phyloP scores from a whole-genome alignment of 2,113 vertebrate genomes.

The Eurystomus gularis region DNA sequence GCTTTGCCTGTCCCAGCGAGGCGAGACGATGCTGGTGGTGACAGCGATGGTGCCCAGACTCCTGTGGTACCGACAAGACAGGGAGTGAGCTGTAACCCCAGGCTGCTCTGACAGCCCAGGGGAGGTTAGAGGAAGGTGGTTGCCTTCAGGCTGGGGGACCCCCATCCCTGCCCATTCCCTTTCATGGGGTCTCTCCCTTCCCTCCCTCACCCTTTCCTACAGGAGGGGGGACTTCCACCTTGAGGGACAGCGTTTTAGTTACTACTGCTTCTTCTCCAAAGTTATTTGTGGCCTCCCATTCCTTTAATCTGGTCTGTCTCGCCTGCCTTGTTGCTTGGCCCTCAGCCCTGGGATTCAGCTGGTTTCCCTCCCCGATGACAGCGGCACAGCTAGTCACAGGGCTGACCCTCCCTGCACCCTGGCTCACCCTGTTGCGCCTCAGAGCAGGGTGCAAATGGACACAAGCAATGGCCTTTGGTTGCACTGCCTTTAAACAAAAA shows the following conservation, averaged over 20 bases:
- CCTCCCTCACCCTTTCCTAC: neutral
- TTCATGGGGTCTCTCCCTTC: neutral
- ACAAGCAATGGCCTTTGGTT: neutral
- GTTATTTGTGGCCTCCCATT: constrained; percentile 16
- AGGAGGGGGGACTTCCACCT: neutral
- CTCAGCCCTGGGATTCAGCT: constrained; percentile 7
- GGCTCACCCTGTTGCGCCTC: accelerated
- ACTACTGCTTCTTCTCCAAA: neutral
- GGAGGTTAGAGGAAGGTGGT: neutral
- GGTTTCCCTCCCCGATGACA: neutral
- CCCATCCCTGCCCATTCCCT: neutral
- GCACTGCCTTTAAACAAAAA: neutral
- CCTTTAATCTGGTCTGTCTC: neutral
- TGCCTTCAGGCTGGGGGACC: neutral
- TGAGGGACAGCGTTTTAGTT: neutral
- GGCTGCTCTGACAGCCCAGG: neutral
- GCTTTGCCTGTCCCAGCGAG: neutral
- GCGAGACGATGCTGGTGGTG: neutral
- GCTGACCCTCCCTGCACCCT: neutral
- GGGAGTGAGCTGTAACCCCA: accelerated
- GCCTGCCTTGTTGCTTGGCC: neutral
- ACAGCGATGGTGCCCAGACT: neutral
- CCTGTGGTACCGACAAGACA: accelerated
- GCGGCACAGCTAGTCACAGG: neutral
- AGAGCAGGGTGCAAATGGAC: neutral